A percentile compares a stretch with the other conserved stretches of the same genome.
phyloP scores from a whole-genome alignment of 1,140 invertebrate genomes.

The Daktulosphaira vitifoliae region DNA sequence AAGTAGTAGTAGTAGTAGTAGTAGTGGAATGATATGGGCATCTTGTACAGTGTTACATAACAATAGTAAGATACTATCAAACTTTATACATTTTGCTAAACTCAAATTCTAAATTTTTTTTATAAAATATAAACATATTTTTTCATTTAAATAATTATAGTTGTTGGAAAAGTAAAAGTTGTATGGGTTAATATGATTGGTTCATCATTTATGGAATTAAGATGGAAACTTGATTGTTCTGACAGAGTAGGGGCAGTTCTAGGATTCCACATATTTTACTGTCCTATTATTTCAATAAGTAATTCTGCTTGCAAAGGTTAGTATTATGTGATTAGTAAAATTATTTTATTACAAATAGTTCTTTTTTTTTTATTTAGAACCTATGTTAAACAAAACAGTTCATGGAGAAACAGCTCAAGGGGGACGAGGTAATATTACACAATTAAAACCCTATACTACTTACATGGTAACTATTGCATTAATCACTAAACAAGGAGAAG shows the following conservation, averaged over 20 bases:
- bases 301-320: conserved; percentile 46
- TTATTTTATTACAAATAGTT: neutral
- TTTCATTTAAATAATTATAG: too few relatives aligned
- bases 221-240: conserved; percentile 62
- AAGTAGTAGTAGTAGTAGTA: too few relatives aligned
- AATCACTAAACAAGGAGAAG: conserved; percentile 61
- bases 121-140: too few relatives aligned
- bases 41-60: conserved; percentile 63
- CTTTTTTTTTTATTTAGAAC: conserved; percentile 14
- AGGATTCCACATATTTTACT: conserved; percentile 60
- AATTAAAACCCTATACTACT: conserved; percentile 64
- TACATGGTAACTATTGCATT: conserved; percentile 67
- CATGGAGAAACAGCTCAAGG: conserved; percentile 37
- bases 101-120: too few relatives aligned
- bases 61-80: conserved; percentile 42
- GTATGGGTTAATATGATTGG: conserved; percentile 52
- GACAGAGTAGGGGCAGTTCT: conserved; percentile 54
- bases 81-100: too few relatives aligned
- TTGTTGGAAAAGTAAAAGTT: conserved; percentile 57
- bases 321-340: neutral
- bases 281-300: conserved; percentile 51
- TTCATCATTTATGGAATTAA: conserved; percentile 53
- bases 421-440: conserved; percentile 42
- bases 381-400: conserved; percentile 6
- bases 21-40: conserved; percentile 69